These are phyloP conservation scores for Varecia variegata DNA, from an alignment of 2,797 vertebrate genomes.

Conservation along the genomic window DNA sequence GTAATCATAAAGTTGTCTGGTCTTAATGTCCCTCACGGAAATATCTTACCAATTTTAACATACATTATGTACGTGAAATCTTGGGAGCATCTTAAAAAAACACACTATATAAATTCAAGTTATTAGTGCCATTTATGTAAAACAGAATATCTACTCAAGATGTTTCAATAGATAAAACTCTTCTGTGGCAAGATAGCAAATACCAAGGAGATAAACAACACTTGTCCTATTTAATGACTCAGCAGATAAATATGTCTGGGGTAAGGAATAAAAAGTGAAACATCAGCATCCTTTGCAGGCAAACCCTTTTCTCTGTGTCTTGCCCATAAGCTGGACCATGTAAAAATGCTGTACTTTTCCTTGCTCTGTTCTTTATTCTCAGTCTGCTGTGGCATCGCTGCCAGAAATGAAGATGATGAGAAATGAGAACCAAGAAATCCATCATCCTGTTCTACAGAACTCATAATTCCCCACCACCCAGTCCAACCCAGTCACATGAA, in stretches of 20 bases:
- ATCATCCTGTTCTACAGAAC: conserved; percentile 49
- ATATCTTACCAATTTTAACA: background rate
- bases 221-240: conserved; percentile 71
- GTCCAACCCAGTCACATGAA: conserved; percentile 13
- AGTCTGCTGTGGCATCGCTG: conserved; percentile 65
- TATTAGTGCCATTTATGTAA: background rate
- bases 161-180: conserved; percentile 1
- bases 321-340: conserved; percentile 84
- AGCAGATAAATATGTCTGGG: conserved; percentile 78
- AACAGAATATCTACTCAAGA: background rate
- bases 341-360: conserved; percentile 73
- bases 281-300: conserved; percentile 78
- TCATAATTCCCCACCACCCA: background rate
- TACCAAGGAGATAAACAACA: conserved; percentile 75
- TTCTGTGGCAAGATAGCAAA: background rate
- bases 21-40: background rate
- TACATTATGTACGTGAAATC: background rate
- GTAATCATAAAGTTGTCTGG: background rate
- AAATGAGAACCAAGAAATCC: conserved; percentile 45
- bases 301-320: conserved; percentile 82
- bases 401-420: conserved; percentile 67
- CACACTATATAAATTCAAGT: background rate
- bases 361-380: conserved; percentile 41
- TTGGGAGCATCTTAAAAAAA: background rate
- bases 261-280: conserved; percentile 71